A percentile compares a stretch with the other conserved stretches of the same genome.
phyloP scores from a whole-genome alignment of 2,797 vertebrate species.

The Myripristis murdjan region DNA sequence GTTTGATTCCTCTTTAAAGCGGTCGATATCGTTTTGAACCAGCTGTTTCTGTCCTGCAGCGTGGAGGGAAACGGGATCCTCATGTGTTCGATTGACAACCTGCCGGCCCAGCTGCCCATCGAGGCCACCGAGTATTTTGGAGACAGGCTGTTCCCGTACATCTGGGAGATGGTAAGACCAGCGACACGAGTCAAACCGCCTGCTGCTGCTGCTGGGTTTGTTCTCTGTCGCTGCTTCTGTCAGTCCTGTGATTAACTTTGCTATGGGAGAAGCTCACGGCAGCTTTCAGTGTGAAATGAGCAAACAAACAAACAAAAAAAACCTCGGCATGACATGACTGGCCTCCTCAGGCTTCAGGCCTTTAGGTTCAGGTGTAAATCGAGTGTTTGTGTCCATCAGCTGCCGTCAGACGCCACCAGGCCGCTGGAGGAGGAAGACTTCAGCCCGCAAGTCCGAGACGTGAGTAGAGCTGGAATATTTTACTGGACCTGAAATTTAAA shows the following conservation, averaged over 20 bases:
- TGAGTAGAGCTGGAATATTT: constrained; percentile 81
- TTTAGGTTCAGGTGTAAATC: not conserved
- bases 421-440: constrained; percentile 92
- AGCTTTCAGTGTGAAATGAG: not conserved
- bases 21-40: too few species aligned
- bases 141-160: constrained; percentile 94
- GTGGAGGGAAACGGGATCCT: constrained; percentile 96
- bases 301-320: too few species aligned
- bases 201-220: not conserved
- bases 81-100: constrained; percentile 99
- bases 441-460: constrained; percentile 93
- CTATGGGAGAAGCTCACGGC: constrained; percentile 45
- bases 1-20: too few species aligned
- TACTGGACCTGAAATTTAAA: not conserved
- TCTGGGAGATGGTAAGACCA: constrained; percentile 97
- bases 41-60: too few species aligned
- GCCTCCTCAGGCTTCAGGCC: not conserved
- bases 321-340: not conserved
- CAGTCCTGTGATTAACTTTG: constrained; percentile 24
- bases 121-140: constrained; percentile 98
- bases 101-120: constrained; percentile 97
- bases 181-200: not conserved
- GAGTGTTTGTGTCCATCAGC: constrained; percentile 74
- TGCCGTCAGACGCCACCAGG: constrained; percentile 91
- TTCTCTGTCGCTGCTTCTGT: not conserved